Evolutionary conservation across 2,888 invertebrate genomes (phyloP).

Genomic region (Drosophila picticornis): DNA sequence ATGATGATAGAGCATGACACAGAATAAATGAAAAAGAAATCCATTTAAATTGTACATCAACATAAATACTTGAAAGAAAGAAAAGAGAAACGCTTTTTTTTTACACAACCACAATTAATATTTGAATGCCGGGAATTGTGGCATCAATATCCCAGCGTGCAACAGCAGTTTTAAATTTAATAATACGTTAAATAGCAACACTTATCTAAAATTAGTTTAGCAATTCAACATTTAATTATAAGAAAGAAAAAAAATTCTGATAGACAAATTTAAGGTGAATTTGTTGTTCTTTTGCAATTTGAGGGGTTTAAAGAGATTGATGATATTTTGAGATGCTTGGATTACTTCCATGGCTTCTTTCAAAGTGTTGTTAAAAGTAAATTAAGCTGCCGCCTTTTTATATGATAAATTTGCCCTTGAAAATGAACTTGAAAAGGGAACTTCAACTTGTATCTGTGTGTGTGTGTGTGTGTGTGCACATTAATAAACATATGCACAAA

Average conservation of each 20-base stretch:
- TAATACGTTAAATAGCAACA: neutral
- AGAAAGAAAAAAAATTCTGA: neutral
- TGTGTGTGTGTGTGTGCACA: neutral
- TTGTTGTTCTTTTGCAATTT: neutral
- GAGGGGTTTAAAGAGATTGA: neutral
- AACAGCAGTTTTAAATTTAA: neutral
- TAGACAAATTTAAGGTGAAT: neutral
- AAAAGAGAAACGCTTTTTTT: neutral
- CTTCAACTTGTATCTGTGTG: neutral
- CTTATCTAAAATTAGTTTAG: neutral
- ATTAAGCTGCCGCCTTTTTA: constrained; percentile 9
- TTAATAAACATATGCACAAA: constrained; percentile 27
- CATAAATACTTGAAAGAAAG: constrained; percentile 13
- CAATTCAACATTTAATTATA: neutral
- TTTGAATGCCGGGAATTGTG: neutral
- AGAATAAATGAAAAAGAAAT: constrained; percentile 71
- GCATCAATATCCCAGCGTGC: constrained; percentile 5
- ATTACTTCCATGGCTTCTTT: neutral
- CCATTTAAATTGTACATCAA: constrained; percentile 60
- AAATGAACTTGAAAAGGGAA: constrained; percentile 28
- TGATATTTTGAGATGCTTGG: neutral
- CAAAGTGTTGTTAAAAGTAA: constrained; percentile 2
- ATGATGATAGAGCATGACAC: constrained; percentile 81
- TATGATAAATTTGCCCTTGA: constrained; percentile 36
- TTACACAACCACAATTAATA: constrained; percentile 9